Percentiles rank a stretch among this genome's conserved stretches.
phyloP scores from a whole-genome alignment of 2,888 invertebrate genomes.

The Latrodectus hesperus region DNA sequence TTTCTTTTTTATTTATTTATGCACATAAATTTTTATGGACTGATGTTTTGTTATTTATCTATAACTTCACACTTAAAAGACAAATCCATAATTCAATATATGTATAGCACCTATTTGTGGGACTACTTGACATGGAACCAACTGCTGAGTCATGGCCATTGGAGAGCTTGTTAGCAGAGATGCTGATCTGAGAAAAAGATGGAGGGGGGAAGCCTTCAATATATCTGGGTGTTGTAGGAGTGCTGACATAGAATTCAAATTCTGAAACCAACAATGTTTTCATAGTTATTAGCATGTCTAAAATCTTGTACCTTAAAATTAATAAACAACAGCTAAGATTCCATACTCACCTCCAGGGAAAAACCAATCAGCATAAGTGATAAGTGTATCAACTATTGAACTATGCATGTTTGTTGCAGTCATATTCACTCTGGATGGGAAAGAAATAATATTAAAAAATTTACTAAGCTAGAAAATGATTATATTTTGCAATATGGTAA shows the following conservation, averaged over 20 bases:
- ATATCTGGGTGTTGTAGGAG: slow-evolving; percentile 76
- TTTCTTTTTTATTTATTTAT: no score
- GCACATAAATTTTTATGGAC: no score
- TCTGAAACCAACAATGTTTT: slow-evolving; percentile 20
- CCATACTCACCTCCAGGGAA: slow-evolving; percentile 80
- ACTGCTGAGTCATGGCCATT: slow-evolving; percentile 53
- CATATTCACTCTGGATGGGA: slow-evolving; percentile 81
- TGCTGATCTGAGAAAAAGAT: slow-evolving; percentile 43
- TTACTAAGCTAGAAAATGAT: no score
- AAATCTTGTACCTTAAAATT: no score
- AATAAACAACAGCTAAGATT: no score
- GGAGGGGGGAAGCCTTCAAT: slow-evolving; percentile 28
- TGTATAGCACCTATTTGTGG: slow-evolving; percentile 49
- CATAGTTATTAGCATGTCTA: no score
- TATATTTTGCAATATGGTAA: no score
- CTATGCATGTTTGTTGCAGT: slow-evolving; percentile 87
- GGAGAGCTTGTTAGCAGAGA: slow-evolving; percentile 44
- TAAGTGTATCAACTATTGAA: slow-evolving; percentile 87
- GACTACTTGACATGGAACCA: slow-evolving; percentile 65
- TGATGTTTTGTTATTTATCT: no score
- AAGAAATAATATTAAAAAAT: not conserved
- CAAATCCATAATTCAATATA: not conserved
- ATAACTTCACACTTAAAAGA: no score
- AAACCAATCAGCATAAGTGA: slow-evolving; percentile 87
- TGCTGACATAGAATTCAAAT: slow-evolving; percentile 62